Conservation (phyloP, 1,140 invertebrate genomes). For the Drosophila arawakana region DNA sequence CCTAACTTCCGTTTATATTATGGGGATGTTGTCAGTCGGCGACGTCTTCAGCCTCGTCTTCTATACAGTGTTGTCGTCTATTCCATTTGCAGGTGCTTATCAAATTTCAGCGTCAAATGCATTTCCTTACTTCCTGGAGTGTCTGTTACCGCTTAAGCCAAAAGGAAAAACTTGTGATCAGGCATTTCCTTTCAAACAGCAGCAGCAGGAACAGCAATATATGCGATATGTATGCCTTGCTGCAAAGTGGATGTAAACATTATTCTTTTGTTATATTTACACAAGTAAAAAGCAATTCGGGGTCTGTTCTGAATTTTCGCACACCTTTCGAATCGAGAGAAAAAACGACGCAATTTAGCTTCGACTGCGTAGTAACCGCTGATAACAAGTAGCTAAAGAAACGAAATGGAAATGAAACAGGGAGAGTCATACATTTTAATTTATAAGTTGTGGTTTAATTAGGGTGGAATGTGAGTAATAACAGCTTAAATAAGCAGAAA, state of each 20-base stretch:
- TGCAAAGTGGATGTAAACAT: slow-evolving; percentile 15
- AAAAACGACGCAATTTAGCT: neutral
- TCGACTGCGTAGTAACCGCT: neutral
- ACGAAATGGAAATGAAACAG: neutral
- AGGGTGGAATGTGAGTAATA: neutral
- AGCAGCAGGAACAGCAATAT: neutral
- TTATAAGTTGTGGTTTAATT: no score
- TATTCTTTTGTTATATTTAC: slow-evolving; percentile 9
- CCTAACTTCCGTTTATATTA: slow-evolving; percentile 31
- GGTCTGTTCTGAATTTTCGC: slow-evolving; percentile 11
- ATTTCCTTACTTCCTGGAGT: slow-evolving; percentile 32
- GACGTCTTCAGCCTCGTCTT: neutral
- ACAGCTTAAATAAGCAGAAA: neutral
- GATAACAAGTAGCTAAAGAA: neutral
- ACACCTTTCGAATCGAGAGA: slow-evolving; percentile 5
- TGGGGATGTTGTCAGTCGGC: slow-evolving; percentile 9
- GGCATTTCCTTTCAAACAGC: slow-evolving; percentile 16
- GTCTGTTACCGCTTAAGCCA: slow-evolving; percentile 1
- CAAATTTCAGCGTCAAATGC: slow-evolving; percentile 37
- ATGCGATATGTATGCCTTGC: neutral
- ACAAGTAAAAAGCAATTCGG: slow-evolving; percentile 13
- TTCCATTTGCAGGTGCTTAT: slow-evolving; percentile 40
- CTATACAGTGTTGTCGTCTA: slow-evolving; percentile 20
- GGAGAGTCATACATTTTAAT: no score
- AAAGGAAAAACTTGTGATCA: slow-evolving; percentile 16